A percentile compares a stretch with the other conserved stretches of the same genome.
These are phyloP conservation scores for Progne subis DNA, from an alignment of 2,113 vertebrate genomes.

Conservation along the genomic window DNA sequence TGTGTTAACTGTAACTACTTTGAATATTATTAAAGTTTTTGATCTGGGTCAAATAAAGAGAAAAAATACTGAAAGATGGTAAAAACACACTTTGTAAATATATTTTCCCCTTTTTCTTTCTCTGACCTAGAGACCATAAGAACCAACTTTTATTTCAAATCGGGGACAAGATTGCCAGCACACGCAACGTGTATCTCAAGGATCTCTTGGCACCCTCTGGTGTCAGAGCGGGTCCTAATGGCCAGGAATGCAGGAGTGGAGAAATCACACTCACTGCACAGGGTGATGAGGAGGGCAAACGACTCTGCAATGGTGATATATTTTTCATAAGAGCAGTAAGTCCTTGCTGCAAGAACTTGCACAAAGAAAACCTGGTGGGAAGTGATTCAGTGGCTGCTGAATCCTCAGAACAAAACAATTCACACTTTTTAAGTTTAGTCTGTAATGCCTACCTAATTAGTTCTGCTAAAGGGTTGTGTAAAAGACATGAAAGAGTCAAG, in stretches of 20 bases:
- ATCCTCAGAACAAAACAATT: neutral
- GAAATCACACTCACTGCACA: neutral
- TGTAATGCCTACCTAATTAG: neutral
- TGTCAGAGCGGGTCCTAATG: fast-evolving
- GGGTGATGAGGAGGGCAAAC: slow-evolving; percentile 37
- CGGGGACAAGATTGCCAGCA: slow-evolving; percentile 85
- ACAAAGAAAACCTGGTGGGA: neutral
- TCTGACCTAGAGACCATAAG: slow-evolving; percentile 64
- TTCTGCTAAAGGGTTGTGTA: neutral
- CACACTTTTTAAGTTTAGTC: neutral
- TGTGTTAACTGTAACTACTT: neutral
- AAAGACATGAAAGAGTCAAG: neutral
- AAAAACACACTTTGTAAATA: neutral
- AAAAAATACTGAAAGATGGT: neutral
- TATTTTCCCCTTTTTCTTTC: neutral
- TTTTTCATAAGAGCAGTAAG: slow-evolving; percentile 82
- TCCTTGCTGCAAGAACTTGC: neutral
- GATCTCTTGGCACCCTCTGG: slow-evolving; percentile 14
- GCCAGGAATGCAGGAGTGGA: neutral
- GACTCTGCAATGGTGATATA: slow-evolving; percentile 86
- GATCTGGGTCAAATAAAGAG: neutral
- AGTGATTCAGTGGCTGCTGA: neutral
- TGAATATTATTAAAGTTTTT: neutral
- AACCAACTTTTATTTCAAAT: slow-evolving; percentile 64
- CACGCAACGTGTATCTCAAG: slow-evolving; percentile 73